Evolutionary conservation across 92 coral and sea anemone species (phyloP), one percentile per base, ranked within the genome.

Genomic region (Montipora capitata): DNA sequence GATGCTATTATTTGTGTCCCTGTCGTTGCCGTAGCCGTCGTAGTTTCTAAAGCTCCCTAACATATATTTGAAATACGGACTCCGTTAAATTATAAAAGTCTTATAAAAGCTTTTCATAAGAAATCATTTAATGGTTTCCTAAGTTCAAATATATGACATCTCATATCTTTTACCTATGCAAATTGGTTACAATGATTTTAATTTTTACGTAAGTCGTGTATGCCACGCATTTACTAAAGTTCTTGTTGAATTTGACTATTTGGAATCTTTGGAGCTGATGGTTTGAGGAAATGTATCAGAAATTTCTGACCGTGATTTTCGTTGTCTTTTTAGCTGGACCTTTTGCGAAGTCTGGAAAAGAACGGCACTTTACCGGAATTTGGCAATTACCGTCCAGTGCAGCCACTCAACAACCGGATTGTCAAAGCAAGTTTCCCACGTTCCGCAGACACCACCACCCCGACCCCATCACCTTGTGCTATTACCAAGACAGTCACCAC

Each of bases 341-440:
- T 17, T 39, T 7, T 84, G 39, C 88, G 88, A 43, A 39, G 1
- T 9, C 82, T 84, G 73, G 9, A 44, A 10, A 42, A 73, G 61
- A 69, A 18, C 40, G 68, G 67, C 52, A 61, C 68, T 17, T 72
- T 40, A 3, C 45, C 72, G 7, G 14, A 91, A 10, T 83, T 59
- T 17, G 71, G 95, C 64, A 90, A 92, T 66, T 89, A 65, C 82
- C 96, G 99, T 72, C 96, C 98, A 41, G 84, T 90, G 14, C 91
- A 84, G 77, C 43, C 78, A 2, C 84, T 91, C 56, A 79, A 93
- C 72, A 61, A 78, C 42, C 96, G 99, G 40, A 78, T 45, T 16
- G 86, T 96, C 40, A 67, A 80, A 18, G 66, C 92, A 15, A 93
- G 93, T 68, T 95, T 91, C 78, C 66, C 20, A 0, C 11, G 12